These are phyloP conservation scores for Itoplectis maculator DNA, from an alignment of 2,888 invertebrate genomes.

Conservation along the genomic window DNA sequence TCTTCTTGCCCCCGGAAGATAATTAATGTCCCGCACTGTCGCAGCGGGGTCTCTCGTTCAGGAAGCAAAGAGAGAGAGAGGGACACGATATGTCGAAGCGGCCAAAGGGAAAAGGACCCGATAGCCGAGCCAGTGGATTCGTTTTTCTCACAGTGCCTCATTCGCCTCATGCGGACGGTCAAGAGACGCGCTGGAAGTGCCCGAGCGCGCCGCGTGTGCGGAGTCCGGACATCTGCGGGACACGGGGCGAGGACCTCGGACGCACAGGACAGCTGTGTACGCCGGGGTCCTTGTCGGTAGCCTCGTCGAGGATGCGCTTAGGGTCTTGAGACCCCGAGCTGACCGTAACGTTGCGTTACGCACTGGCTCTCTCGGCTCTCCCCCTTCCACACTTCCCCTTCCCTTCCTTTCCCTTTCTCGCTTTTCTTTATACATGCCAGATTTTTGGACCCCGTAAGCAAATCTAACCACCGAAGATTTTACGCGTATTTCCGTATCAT, in stretches of 20 bases:
- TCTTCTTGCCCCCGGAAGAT: conserved; percentile 71
- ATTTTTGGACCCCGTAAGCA: conserved; percentile 67
- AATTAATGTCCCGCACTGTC: conserved; percentile 79
- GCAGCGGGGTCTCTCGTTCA: conserved; percentile 53
- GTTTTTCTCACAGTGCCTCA: conserved; percentile 69
- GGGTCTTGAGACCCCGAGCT: conserved; percentile 48
- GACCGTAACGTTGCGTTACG: conserved; percentile 48
- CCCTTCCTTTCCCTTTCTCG: conserved; percentile 10
- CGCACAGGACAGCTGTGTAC: conserved; percentile 68
- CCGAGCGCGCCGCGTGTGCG: not conserved
- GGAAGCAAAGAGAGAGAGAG: conserved; percentile 45
- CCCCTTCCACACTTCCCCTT: conserved; percentile 34
- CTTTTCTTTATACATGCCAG: conserved; percentile 9
- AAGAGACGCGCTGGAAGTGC: conserved; percentile 58
- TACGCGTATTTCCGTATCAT: conserved; percentile 57
- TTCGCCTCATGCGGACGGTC: conserved; percentile 51
- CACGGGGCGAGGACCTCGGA: conserved; percentile 72
- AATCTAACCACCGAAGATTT: conserved; percentile 66
- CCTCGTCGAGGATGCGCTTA: conserved; percentile 34
- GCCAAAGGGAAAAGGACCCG: conserved; percentile 54
- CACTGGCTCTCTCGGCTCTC: conserved; percentile 46
- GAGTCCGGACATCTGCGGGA: conserved; percentile 81
- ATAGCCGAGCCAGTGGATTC: conserved; percentile 59
- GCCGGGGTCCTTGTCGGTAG: conserved; percentile 37
- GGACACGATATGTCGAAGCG: conserved; percentile 36